phyloP scores from a whole-genome alignment of 2,797 vertebrate genomes.

The Bradypodion pumilum region DNA sequence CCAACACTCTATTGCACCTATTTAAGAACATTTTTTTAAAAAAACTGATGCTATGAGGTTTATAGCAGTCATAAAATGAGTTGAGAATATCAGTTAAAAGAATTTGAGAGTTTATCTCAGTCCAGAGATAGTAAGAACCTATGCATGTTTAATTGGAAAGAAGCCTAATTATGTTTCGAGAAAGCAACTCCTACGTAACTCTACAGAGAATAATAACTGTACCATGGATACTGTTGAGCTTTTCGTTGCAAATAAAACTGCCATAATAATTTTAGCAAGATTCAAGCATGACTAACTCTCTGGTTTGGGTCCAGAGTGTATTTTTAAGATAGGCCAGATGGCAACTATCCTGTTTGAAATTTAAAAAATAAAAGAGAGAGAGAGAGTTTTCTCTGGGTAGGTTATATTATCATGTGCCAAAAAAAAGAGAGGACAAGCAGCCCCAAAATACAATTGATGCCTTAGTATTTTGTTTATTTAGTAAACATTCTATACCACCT shows the following conservation, averaged over 20 bases:
- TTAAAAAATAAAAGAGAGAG: conserved; percentile 31
- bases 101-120: neutral
- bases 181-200: neutral
- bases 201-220: neutral
- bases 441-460: conserved; percentile 41
- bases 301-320: conserved; percentile 10
- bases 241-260: neutral
- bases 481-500: neutral
- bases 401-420: conserved; percentile 24
- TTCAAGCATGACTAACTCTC: conserved; percentile 7
- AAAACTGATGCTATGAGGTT: conserved; percentile 11
- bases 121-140: neutral
- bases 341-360: conserved; percentile 35
- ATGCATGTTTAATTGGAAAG: neutral
- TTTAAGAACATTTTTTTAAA: neutral
- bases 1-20: neutral
- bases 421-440: conserved; percentile 52
- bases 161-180: neutral
- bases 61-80: accelerated
- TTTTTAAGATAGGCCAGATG: conserved; percentile 14
- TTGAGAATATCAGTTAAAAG: conserved; percentile 35
- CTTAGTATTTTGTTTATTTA: neutral
- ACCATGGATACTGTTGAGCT: neutral
- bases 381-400: conserved; percentile 18
- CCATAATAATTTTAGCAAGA: neutral